phyloP scores from a whole-genome alignment of 2,888 invertebrate genomes.

The Drosophila cognata region DNA sequence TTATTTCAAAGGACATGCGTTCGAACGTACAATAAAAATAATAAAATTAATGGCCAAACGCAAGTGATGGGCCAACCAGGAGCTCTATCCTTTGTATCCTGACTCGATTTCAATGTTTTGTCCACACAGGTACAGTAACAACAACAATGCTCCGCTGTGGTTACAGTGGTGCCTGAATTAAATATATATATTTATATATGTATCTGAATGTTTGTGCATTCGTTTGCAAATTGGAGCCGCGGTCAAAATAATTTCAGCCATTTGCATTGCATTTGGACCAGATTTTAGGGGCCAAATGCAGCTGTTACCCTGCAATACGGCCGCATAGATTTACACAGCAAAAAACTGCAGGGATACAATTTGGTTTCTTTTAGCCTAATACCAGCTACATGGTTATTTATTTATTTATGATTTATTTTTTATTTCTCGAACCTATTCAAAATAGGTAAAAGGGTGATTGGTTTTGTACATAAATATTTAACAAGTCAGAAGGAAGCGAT shows the following conservation, averaged over 20 bases:
- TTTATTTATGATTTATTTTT: background rate
- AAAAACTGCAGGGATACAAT: background rate
- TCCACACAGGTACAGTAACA: constrained; percentile 19
- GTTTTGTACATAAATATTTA: background rate
- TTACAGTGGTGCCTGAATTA: constrained; percentile 63
- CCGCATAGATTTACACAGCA: constrained; percentile 56
- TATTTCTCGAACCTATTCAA: background rate
- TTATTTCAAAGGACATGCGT: constrained; percentile 71
- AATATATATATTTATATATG: constrained; percentile 43
- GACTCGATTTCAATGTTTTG: constrained; percentile 17
- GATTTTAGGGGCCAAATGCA: constrained; percentile 56
- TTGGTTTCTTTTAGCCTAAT: background rate
- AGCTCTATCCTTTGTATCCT: constrained; percentile 10
- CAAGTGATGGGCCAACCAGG: constrained; percentile 47
- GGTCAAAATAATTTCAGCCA: constrained; percentile 74
- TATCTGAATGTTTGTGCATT: constrained; percentile 41
- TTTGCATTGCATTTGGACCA: constrained; percentile 61
- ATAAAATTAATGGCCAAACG: constrained; percentile 72
- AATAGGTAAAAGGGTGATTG: background rate
- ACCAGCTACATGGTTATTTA: background rate
- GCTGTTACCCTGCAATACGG: constrained; percentile 28
- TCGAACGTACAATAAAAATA: constrained; percentile 70
- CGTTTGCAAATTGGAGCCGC: constrained; percentile 63
- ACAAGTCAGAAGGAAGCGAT: background rate
- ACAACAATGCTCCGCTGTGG: constrained; percentile 32